Percentiles rank a stretch among this genome's conserved stretches.
These are phyloP conservation scores for Chelonoidis abingdonii DNA, from an alignment of 2,113 vertebrate species.

Conservation along the genomic window DNA sequence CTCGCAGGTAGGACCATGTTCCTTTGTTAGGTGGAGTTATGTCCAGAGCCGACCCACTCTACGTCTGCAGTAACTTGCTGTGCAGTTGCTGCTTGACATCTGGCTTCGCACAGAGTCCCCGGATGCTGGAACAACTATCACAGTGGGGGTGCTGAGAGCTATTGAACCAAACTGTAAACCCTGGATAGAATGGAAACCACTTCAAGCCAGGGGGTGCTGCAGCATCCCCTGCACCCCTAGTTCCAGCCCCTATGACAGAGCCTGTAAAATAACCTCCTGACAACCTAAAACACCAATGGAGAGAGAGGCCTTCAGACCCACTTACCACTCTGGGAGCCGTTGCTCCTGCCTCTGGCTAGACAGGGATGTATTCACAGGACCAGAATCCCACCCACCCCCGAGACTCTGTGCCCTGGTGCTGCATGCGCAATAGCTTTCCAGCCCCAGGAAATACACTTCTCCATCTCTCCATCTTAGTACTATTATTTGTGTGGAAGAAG, in stretches of 20 bases:
- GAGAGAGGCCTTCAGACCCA: background rate
- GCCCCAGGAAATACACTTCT: background rate
- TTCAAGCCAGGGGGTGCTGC: too few relatives aligned
- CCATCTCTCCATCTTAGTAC: background rate
- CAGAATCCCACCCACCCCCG: too few relatives aligned
- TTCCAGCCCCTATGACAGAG: too few relatives aligned
- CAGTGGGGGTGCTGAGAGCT: too few relatives aligned
- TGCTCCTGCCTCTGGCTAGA: background rate
- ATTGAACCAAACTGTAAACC: too few relatives aligned
- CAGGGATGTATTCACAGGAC: background rate
- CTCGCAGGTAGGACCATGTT: background rate
- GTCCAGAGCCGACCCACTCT: too few relatives aligned
- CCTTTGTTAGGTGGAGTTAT: too few relatives aligned
- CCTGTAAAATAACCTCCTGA: background rate
- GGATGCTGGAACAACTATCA: too few relatives aligned
- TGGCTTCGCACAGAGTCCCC: too few relatives aligned
- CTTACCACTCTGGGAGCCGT: background rate
- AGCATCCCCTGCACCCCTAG: accelerated
- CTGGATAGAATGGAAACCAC: too few relatives aligned
- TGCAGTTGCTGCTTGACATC: too few relatives aligned
- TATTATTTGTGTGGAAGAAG: background rate
- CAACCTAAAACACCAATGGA: background rate
- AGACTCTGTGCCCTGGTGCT: background rate
- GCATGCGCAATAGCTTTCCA: background rate
- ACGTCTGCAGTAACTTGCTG: too few relatives aligned